A percentile compares a stretch with the other conserved stretches of the same genome.
These are phyloP conservation scores for Aplidium turbinatum DNA, from an alignment of 23 tunicate genomes.

Conservation along the genomic window DNA sequence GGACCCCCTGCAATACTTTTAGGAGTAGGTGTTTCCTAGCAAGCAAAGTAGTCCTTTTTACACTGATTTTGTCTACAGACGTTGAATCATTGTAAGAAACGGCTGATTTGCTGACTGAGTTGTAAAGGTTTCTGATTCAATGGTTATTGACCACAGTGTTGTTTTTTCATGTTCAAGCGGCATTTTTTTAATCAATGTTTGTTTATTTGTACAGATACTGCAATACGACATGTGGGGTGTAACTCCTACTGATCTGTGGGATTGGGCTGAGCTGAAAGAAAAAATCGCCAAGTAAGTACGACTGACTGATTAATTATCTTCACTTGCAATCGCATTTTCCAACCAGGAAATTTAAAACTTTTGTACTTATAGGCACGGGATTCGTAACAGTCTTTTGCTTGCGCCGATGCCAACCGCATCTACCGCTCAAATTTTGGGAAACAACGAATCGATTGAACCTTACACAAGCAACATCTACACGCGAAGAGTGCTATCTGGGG, in stretches of 20 bases:
- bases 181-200: not conserved
- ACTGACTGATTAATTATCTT: no score
- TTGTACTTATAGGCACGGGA: slow-evolving; percentile 91
- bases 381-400: slow-evolving; percentile 85
- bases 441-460: slow-evolving; percentile 98
- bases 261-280: slow-evolving; percentile 76
- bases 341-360: no score
- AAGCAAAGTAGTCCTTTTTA: no score
- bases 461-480: slow-evolving; percentile 98
- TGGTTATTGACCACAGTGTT: no score
- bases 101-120: no score
- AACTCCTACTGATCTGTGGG: slow-evolving; percentile 96
- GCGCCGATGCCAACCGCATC: slow-evolving; percentile 99
- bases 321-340: no score
- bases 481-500: slow-evolving; percentile 93
- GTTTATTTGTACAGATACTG: slow-evolving; percentile 29
- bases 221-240: slow-evolving; percentile 98
- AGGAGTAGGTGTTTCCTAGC: no score
- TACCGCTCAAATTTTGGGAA: slow-evolving; percentile 98
- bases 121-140: no score
- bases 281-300: slow-evolving; percentile 79
- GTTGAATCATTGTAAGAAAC: no score
- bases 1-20: no score
- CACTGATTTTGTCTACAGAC: no score
- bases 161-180: no score